phyloP scores from a whole-genome alignment of 2,113 vertebrate species.

The Pongo pygmaeus region DNA sequence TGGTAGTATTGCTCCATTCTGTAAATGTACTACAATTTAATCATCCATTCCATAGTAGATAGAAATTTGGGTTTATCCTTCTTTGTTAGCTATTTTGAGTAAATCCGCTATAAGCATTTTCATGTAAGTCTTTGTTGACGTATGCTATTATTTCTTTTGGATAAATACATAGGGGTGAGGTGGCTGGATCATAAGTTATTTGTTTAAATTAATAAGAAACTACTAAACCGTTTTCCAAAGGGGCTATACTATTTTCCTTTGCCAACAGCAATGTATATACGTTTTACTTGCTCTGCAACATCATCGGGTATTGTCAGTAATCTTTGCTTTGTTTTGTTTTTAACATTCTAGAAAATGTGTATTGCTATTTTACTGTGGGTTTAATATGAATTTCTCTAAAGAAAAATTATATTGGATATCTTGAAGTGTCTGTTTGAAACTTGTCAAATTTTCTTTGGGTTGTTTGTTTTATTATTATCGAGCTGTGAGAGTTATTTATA shows the following conservation, averaged over 20 bases:
- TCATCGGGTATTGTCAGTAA: neutral
- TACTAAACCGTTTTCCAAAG: neutral
- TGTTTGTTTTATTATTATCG: constrained; percentile 33
- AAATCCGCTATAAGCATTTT: neutral
- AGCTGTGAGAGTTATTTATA: neutral
- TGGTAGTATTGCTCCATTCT: neutral
- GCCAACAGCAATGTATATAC: neutral
- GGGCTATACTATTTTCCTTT: neutral
- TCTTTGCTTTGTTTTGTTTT: constrained; percentile 16
- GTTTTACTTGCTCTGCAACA: neutral
- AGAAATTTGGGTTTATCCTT: neutral
- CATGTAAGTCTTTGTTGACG: neutral
- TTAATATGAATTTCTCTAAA: neutral
- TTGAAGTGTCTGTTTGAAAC: neutral
- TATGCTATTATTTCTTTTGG: neutral
- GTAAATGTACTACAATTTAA: neutral
- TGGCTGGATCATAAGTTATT: neutral
- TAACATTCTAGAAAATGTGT: neutral
- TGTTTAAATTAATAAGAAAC: constrained; percentile 15
- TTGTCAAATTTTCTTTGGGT: neutral
- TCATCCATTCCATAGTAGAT: neutral
- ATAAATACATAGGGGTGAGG: neutral
- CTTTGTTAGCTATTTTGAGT: constrained; percentile 14
- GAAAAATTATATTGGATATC: neutral
- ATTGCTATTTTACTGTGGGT: neutral